Percentiles rank a stretch among this genome's conserved stretches.
phyloP scores from a whole-genome alignment of 2,797 vertebrate genomes.

The Chromobotia macracanthus region DNA sequence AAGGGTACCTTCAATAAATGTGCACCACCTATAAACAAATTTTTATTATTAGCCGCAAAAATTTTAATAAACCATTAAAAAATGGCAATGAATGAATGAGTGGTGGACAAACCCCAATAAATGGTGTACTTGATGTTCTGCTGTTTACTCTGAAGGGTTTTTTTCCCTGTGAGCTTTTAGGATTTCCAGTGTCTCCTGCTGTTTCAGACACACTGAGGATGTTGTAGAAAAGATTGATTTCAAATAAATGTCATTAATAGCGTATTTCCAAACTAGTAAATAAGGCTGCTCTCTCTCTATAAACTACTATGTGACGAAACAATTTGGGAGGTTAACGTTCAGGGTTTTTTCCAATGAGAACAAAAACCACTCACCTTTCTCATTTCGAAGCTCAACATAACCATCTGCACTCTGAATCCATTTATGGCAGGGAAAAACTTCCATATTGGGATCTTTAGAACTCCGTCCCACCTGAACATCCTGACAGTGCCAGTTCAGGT shows the following conservation, averaged over 20 bases:
- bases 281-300: neutral
- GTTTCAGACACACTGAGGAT: slow-evolving; percentile 70
- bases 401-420: slow-evolving; percentile 75
- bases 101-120: no score
- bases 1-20: no score
- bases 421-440: slow-evolving; percentile 75
- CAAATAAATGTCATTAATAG: neutral
- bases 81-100: no score
- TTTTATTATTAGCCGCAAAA: no score
- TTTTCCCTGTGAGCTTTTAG: no score
- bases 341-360: neutral
- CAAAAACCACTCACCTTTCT: slow-evolving; percentile 64
- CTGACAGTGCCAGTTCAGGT: slow-evolving; percentile 80
- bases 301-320: neutral
- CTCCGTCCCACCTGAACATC: slow-evolving; percentile 64
- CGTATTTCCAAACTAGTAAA: neutral
- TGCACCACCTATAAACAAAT: no score
- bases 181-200: slow-evolving; percentile 71
- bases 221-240: slow-evolving; percentile 4
- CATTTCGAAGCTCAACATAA: slow-evolving; percentile 71
- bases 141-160: no score
- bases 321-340: neutral
- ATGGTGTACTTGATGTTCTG: no score
- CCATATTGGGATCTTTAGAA: slow-evolving; percentile 5
- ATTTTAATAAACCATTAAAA: no score